phyloP scores from a whole-genome alignment of 1,140 invertebrate genomes.

The Mercenaria mercenaria region DNA sequence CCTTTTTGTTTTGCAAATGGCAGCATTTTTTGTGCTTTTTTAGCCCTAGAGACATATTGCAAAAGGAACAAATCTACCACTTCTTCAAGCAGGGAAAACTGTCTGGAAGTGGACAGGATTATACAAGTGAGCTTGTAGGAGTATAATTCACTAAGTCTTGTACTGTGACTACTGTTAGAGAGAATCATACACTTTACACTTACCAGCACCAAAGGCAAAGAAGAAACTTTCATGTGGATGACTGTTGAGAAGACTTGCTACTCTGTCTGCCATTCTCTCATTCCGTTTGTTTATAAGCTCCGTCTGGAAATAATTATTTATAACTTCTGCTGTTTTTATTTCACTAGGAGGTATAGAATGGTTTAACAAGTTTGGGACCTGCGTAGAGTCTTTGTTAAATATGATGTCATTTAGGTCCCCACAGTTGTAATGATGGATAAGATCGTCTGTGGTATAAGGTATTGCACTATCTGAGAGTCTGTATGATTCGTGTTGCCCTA shows the following conservation, averaged over 20 bases:
- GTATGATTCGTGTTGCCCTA: slow-evolving; percentile 87
- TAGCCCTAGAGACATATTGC: too few relatives aligned
- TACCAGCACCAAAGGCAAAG: slow-evolving; percentile 89
- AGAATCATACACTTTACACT: too few relatives aligned
- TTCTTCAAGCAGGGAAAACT: too few relatives aligned
- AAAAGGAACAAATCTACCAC: too few relatives aligned
- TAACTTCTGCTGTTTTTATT: slow-evolving; percentile 84
- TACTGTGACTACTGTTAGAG: too few relatives aligned
- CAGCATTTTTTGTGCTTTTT: too few relatives aligned
- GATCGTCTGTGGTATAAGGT: slow-evolving; percentile 87
- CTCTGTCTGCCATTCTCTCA: slow-evolving; percentile 87
- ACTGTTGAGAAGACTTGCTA: slow-evolving; percentile 85
- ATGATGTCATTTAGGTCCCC: slow-evolving; percentile 88
- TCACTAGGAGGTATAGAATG: slow-evolving; percentile 78
- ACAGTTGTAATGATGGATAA: slow-evolving; percentile 88
- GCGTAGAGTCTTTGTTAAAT: slow-evolving; percentile 87
- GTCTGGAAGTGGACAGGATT: too few relatives aligned
- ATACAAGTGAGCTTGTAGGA: too few relatives aligned
- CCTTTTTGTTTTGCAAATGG: too few relatives aligned
- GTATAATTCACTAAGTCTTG: too few relatives aligned
- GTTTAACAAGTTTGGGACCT: slow-evolving; percentile 83
- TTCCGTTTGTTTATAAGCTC: slow-evolving; percentile 88
- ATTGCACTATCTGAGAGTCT: slow-evolving; percentile 80
- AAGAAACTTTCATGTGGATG: slow-evolving; percentile 88
- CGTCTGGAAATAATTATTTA: slow-evolving; percentile 88